phyloP scores from a whole-genome alignment of 92 coral and sea anemone genomes.

The Meandrina meandrites region DNA sequence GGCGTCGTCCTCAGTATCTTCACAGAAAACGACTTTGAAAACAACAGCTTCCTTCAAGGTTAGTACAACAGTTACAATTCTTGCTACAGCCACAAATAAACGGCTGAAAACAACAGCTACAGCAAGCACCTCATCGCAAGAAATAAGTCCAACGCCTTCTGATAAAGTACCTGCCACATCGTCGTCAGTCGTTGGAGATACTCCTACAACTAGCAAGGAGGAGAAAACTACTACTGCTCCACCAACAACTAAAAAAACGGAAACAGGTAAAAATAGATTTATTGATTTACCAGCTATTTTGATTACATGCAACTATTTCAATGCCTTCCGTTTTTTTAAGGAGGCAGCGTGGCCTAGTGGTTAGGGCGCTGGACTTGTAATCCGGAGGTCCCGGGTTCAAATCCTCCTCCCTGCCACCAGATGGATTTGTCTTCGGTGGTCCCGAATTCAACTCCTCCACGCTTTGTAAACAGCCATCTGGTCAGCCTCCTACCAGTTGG shows the following conservation, averaged over 20 bases:
- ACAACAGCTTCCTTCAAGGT: neutral
- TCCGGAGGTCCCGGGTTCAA: too few relatives aligned
- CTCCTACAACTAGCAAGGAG: neutral
- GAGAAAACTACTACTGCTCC: neutral
- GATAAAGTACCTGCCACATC: neutral
- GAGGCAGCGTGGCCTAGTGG: too few relatives aligned
- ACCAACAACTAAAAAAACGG: neutral
- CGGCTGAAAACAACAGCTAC: neutral
- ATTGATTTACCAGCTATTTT: neutral
- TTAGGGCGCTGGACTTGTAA: too few relatives aligned
- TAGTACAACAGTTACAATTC: neutral
- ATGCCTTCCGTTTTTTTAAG: too few relatives aligned
- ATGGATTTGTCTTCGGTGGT: too few relatives aligned
- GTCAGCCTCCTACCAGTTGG: too few relatives aligned
- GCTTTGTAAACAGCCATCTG: too few relatives aligned
- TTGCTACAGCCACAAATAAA: neutral
- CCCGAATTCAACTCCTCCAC: too few relatives aligned
- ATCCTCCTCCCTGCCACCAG: too few relatives aligned
- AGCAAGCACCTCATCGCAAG: neutral
- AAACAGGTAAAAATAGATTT: neutral
- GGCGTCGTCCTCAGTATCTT: neutral
- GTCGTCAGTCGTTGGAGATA: neutral
- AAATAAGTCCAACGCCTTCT: neutral
- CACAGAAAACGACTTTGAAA: neutral
- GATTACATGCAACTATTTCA: neutral